Evolutionary conservation across 53 echinoderm and acorn worm genomes (phyloP), one percentile per base, ranked within the genome.

Genomic region (Echinometra lucunter): DNA sequence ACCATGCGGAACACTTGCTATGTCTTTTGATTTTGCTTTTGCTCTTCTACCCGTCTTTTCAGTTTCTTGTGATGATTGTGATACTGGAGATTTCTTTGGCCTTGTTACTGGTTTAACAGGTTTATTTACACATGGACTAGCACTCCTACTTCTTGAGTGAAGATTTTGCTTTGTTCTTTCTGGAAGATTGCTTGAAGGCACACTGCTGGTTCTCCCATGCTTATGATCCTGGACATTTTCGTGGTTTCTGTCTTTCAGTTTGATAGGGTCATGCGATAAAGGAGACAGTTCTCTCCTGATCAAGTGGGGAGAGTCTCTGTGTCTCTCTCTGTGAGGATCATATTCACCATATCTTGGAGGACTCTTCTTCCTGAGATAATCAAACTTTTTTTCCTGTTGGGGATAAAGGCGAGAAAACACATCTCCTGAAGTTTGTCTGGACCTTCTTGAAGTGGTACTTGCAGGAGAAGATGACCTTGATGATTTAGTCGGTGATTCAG

Each of bases 381-480:
- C 94, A 96, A 97, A 98, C 88, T 96, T 98, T 27, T 97, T 95
- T 75, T 89, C 92, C 18, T 93, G 93, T 25, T 96, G 96, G 44
- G 96, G 95, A 88, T 96, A 97, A 49, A 98, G 94, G 89, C 98
- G 96, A 60, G 98, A 98, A 95, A 96, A 98, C 57, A 98, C 98
- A 96, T 57, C 45, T 72, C 95, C 94, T 42, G 83, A 27, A 66
- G 91, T 57, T 44, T 56, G 89, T 27, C 58, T 75, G 3, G 45
- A 67, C 53, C 18, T 89, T 21, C 94, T 47, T 66, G 94, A 47
- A 9, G 78, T 57, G 57, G 95, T 42, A 78, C 53, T 78, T 34
- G 91, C 80, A n/a, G 85, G 82, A 58, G 95, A 91, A 56, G 93
- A 80, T 93, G 93, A 93, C 40, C 93, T 75, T 49, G 93, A 93